Base-by-base conservation (phyloP, 2,797 vertebrate genomes). In the Hemibagrus guttatus region DNA sequence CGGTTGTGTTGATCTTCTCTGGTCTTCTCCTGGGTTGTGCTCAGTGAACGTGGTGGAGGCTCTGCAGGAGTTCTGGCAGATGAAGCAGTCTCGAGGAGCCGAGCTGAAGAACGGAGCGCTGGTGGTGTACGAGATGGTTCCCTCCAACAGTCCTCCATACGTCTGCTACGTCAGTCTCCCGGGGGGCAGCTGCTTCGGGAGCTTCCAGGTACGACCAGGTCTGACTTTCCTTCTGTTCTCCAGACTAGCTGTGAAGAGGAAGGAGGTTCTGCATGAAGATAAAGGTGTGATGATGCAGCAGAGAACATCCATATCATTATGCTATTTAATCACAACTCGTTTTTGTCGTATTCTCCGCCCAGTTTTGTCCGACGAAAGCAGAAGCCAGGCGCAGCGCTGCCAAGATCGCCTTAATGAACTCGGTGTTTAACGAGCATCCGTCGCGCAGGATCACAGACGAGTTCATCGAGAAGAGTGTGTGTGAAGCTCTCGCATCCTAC, bases 11-110 rank as follows among this genome's bases (percentile, higher is more conserved):
- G 4, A 23, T 28, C 0, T n/a, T 46, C 71, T 42, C 69, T 54
- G 23, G 14, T 28, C 80, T 31, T 35, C 64, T 68, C 8, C 19
- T 69, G 81, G 5, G 28, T 31, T 8, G 17, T 39, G 16, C 28
- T 35, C 90, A 99, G 98, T 99, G 87, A 99, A 99, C 1, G 98
- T 99, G 81, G 98, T 99, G 94, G 98, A 99, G 88, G 98, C 98
- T 0, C 94, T 99, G 17, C 98, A 99, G 95, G 98, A 99, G 90
- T 99, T 99, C 91, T 99, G 98, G 98, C 98, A 99, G 96, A 99
- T 99, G 98, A 99, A 99, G 90, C 96, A 98, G 89, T 98, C 96
- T 0, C 95, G 98, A 9, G 98, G 98, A 0, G 98, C 98, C 0
- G 98, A 99, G 80, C 93, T 99, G 90, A 95, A 97, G 23, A 99